phyloP scores from a whole-genome alignment of 2,888 invertebrate species.

The Nasonia oneida region DNA sequence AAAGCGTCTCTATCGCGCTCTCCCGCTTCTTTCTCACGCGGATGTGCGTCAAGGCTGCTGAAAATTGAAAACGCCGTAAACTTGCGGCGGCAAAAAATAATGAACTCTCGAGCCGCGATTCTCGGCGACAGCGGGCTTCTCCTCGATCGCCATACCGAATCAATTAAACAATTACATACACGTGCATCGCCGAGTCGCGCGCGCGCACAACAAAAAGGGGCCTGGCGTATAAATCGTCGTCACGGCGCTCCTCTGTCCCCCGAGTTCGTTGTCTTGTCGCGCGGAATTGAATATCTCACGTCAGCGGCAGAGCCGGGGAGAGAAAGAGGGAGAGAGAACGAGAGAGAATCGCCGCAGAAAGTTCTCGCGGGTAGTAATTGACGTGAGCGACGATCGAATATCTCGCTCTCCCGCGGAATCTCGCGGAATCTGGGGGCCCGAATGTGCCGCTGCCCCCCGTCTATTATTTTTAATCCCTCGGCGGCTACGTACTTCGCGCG shows the following conservation, averaged over 20 bases:
- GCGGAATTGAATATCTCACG: conserved; percentile 62
- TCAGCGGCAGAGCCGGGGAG: conserved; percentile 23
- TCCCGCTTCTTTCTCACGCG: conserved; percentile 36
- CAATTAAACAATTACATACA: conserved; percentile 62
- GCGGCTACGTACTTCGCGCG: conserved; percentile 65
- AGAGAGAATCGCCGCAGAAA: conserved; percentile 19
- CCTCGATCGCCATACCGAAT: conserved; percentile 48
- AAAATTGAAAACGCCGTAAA: neutral
- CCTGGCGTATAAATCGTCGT: conserved; percentile 45
- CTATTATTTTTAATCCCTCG: conserved; percentile 76
- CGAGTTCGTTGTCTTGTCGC: conserved; percentile 55
- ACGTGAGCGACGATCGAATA: conserved; percentile 63
- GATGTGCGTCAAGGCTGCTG: neutral
- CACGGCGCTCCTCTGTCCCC: neutral
- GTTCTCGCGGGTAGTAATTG: conserved; percentile 57
- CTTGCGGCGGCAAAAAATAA: neutral
- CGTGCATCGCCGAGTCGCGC: neutral
- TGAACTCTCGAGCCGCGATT: conserved; percentile 24
- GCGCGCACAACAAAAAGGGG: neutral
- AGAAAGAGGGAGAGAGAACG: neutral
- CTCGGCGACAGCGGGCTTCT: conserved; percentile 1
- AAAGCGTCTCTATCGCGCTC: conserved; percentile 57
- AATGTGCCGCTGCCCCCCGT: conserved; percentile 61
- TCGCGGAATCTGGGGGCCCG: conserved; percentile 53
- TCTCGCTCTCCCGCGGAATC: conserved; percentile 25